These are phyloP conservation scores for Trachymyrmex septentrionalis DNA, from an alignment of 1,140 invertebrate species.

Conservation along the genomic window DNA sequence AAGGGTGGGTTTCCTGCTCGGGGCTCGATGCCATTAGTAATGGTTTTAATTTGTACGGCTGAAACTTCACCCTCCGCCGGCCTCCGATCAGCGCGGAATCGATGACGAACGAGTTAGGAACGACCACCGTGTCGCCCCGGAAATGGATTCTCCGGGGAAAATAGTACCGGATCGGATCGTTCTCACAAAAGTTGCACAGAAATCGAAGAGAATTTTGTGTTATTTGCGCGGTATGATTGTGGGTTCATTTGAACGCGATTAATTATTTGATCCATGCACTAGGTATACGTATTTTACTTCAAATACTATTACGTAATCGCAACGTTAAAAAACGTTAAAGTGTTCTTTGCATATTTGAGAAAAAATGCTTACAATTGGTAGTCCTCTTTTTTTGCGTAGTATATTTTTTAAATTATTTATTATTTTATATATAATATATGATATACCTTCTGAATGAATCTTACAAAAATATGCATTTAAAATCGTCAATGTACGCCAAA, in stretches of 20 bases:
- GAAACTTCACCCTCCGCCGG: constrained; percentile 42
- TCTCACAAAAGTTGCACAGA: constrained; percentile 12
- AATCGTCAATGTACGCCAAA: background rate
- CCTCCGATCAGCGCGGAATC: constrained; percentile 63
- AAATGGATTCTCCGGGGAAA: constrained; percentile 56
- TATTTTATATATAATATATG: no score
- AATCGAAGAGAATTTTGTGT: constrained; percentile 22
- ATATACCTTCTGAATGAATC: no score
- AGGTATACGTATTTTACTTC: constrained; percentile 13
- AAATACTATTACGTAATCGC: background rate
- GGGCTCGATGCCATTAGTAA: constrained; percentile 63
- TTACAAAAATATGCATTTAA: background rate
- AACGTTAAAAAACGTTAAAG: background rate
- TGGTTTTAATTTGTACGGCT: constrained; percentile 69
- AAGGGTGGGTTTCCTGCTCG: background rate
- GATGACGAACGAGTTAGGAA: constrained; percentile 56
- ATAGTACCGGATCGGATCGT: constrained; percentile 7
- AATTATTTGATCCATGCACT: background rate
- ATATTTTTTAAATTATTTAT: no score
- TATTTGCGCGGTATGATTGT: background rate
- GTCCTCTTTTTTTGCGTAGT: no score
- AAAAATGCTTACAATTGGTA: background rate
- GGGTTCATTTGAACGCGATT: background rate
- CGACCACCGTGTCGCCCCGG: constrained; percentile 7
- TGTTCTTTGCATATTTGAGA: background rate